Evolutionary conservation across 2,113 vertebrate genomes (phyloP), one percentile per base, ranked within the genome.

Genomic region (Suncus etruscus): DNA sequence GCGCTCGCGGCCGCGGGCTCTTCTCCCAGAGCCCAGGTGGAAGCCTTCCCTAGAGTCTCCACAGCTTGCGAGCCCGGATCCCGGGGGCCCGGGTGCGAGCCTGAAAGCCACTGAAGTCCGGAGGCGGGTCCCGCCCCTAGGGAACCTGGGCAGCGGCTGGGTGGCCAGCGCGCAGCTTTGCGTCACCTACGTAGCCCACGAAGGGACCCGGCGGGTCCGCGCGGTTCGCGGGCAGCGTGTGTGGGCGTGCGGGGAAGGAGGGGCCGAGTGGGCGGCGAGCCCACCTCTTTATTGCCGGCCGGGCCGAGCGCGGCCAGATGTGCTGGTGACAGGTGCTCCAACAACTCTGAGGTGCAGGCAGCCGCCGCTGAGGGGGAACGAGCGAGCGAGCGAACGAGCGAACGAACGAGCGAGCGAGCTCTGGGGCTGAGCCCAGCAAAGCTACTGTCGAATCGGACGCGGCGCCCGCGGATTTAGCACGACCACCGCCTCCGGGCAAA

Each of bases 261-360:
- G 48, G 39, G 86, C 90, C 4, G 2, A 80, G 45, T 74, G 78
- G 81, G 69, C 20, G 0, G 29, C 1, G 8, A 45, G 51, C 87
- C 63, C 86, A 90, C 88, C 76, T 74, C 61, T 91, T 80, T 85
- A 88, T 87, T 84, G 18, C 51, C 15, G 12, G 69, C 86, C 91
- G 25, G 1, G 22, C 50, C 15, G 1, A 66, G 20, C 31, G 39
- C 63, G n/a, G 73, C 65, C 85, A 86, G 85, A 93, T 77, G 89
- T 82, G 81, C 20, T 77, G 75, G 65, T 61, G 70, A 88, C 63
- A 54, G 78, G 65, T 10, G n/a, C 79, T 90, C 5, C n/a, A n/a
- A n/a, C n/a, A n/a, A n/a, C 45, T 88, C 58, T 12, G 87, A 89
- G 85, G 72, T 88, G 65, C 82, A 11, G 68, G 32, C 32, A 2